These are phyloP conservation scores for Leucosticte australis DNA, from an alignment of 2,113 vertebrate species.

Conservation along the genomic window DNA sequence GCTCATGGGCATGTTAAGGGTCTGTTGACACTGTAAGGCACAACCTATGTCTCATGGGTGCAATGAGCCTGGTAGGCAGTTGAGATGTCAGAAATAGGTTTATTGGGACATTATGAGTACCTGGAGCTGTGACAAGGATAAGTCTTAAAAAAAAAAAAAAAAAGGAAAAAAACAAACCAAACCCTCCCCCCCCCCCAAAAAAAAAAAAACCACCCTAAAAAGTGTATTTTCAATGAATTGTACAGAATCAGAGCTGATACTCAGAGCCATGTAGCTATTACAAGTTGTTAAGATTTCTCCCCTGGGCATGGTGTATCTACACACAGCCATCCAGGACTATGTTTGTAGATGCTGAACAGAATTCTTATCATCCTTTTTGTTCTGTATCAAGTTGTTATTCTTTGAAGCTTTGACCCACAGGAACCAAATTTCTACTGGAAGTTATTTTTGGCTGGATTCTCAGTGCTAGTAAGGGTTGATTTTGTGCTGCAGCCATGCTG, in stretches of 20 bases:
- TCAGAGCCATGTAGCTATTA: not conserved
- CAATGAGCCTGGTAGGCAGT: not conserved
- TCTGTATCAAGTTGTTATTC: not conserved
- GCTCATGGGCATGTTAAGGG: not conserved
- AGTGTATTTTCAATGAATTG: not conserved
- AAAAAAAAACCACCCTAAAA: too few species aligned
- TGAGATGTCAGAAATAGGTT: not conserved
- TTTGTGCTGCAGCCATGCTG: not conserved
- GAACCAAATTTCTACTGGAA: not conserved
- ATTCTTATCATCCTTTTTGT: not conserved
- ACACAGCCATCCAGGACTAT: not conserved
- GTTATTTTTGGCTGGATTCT: slow-evolving; percentile 18
- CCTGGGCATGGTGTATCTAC: not conserved
- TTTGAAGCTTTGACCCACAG: not conserved
- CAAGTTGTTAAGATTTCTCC: not conserved
- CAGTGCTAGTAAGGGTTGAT: not conserved
- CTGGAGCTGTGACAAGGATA: not conserved
- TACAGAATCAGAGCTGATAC: not conserved
- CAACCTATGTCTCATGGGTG: not conserved
- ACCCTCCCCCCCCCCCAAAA: too few species aligned
- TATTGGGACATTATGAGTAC: not conserved
- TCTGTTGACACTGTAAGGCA: not conserved
- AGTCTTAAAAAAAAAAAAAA: accelerated
- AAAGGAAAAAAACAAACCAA: not conserved
- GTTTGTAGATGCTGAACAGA: not conserved